Conservation (phyloP, 2,113 vertebrate genomes). For the Microcebus murinus region DNA sequence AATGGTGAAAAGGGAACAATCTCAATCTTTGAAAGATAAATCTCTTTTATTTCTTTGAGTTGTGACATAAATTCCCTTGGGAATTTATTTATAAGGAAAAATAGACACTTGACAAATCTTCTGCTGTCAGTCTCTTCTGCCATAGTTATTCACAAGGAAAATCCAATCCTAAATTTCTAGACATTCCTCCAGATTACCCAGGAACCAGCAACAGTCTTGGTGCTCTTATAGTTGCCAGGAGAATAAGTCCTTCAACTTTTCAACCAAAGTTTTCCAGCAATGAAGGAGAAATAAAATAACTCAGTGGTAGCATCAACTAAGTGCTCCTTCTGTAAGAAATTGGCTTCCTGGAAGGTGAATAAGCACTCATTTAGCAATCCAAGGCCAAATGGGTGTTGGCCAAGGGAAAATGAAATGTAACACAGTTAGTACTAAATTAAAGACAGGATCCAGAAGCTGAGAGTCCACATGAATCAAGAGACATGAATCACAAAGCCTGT, state of each 20-base stretch:
- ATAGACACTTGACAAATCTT: background rate
- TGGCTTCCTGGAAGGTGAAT: conserved; percentile 71
- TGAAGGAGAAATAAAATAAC: conserved; percentile 27
- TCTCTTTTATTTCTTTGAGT: background rate
- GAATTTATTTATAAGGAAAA: background rate
- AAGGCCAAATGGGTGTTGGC: conserved; percentile 27
- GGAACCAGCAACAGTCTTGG: background rate
- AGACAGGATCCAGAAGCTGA: conserved; percentile 62
- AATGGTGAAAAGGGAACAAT: background rate
- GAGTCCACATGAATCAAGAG: conserved; percentile 46
- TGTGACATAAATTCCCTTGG: background rate
- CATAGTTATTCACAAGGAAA: conserved; percentile 1
- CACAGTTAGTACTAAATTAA: conserved; percentile 62
- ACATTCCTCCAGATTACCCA: background rate
- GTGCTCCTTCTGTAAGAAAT: conserved; percentile 46
- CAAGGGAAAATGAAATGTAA: conserved; percentile 65
- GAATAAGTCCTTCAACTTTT: conserved; percentile 51
- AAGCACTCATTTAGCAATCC: conserved; percentile 44
- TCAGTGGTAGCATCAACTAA: conserved; percentile 26
- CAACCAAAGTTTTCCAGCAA: conserved; percentile 23
- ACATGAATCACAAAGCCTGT: conserved; percentile 44
- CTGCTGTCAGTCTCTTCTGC: background rate
- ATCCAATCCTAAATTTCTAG: background rate
- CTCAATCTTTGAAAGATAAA: conserved; percentile 14
- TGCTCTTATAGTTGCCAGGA: background rate